These are phyloP conservation scores for Hypotaenidia okinawae DNA, from an alignment of 2,797 vertebrate species.

Conservation along the genomic window DNA sequence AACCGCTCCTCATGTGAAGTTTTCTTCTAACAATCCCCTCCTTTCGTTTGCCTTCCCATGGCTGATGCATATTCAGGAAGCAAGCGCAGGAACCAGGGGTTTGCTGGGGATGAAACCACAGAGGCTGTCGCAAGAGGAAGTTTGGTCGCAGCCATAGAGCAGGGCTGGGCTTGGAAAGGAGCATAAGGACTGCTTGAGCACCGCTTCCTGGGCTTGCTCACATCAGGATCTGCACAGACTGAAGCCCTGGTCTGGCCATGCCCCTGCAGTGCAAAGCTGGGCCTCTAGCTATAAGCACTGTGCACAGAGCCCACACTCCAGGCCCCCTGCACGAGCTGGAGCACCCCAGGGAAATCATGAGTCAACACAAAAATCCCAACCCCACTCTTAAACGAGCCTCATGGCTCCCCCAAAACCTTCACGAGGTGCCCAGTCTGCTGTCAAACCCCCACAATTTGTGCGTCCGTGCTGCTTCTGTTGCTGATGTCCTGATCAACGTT, in stretches of 20 bases:
- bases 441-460: background rate
- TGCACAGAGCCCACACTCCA: rapidly evolving
- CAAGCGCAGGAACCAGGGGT: rapidly evolving
- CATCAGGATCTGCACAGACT: background rate
- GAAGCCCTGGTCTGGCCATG: rapidly evolving
- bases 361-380: background rate
- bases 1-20: rapidly evolving
- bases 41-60: background rate
- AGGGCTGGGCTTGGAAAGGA: background rate
- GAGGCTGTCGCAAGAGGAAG: rapidly evolving
- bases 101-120: background rate
- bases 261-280: background rate
- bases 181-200: rapidly evolving
- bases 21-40: background rate
- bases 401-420: background rate
- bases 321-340: rapidly evolving
- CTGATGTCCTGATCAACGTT: background rate
- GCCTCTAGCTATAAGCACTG: background rate
- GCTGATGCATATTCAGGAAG: background rate
- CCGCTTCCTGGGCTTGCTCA: background rate
- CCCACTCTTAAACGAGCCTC: background rate
- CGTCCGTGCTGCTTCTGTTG: background rate
- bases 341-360: background rate
- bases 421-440: rapidly evolving
- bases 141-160: rapidly evolving